Conservation (phyloP, 2,888 invertebrate genomes). For the Xestoiulus laeticollis region DNA sequence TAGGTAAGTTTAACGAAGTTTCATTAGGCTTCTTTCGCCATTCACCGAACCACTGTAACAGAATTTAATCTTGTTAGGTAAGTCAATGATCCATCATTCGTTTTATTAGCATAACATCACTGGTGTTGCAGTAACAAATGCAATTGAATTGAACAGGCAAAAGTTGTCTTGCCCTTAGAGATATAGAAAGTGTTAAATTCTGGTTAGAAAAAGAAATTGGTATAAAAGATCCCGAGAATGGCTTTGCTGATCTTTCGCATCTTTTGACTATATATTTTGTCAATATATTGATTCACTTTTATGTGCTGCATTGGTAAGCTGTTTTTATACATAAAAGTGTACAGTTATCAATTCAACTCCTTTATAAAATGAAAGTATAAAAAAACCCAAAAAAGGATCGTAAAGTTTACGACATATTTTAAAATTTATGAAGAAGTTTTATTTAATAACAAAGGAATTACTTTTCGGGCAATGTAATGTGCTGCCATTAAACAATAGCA, state of each 20-base stretch:
- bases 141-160: neutral
- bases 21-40: neutral
- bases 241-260: neutral
- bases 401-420: neutral
- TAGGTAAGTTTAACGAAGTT: constrained; percentile 7
- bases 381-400: neutral
- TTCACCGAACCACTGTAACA: neutral
- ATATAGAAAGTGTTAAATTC: neutral
- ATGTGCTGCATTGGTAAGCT: neutral
- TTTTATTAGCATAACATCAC: neutral
- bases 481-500: too few species aligned
- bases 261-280: neutral
- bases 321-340: neutral
- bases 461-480: too few species aligned
- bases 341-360: neutral
- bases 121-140: neutral
- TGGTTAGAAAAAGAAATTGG: neutral
- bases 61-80: neutral
- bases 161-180: neutral
- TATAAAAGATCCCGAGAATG: neutral
- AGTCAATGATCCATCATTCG: neutral
- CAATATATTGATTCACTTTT: constrained; percentile 9
- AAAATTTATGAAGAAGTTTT: neutral
- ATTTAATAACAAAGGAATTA: neutral
- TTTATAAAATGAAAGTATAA: neutral